Conservation (phyloP, 2,113 vertebrate genomes). For the Acanthisitta chloris region DNA sequence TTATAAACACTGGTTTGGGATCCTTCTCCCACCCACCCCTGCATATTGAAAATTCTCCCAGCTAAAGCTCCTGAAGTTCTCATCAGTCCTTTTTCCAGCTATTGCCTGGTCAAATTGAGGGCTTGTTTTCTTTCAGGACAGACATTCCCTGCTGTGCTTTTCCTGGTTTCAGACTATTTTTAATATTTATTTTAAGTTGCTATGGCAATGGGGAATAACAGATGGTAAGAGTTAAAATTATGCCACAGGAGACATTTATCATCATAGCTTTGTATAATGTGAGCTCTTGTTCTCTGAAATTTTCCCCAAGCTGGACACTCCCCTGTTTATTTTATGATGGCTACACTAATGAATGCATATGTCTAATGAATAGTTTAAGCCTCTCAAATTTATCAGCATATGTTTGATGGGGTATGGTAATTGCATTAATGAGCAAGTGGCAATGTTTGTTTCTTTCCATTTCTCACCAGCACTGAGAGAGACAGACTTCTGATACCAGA, state of each 20-base stretch:
- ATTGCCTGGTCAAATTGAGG: slow-evolving; percentile 25
- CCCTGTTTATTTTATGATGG: slow-evolving; percentile 68
- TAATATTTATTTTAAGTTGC: slow-evolving; percentile 76
- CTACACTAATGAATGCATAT: slow-evolving; percentile 38
- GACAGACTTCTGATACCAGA: not conserved
- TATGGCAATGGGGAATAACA: slow-evolving; percentile 64
- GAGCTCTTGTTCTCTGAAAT: slow-evolving; percentile 64
- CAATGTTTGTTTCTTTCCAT: not conserved
- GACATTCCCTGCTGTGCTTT: slow-evolving; percentile 72
- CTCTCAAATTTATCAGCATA: not conserved
- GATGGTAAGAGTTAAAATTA: slow-evolving; percentile 73
- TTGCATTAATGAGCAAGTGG: slow-evolving; percentile 8
- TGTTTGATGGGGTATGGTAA: not conserved
- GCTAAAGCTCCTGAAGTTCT: not conserved
- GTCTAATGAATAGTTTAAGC: slow-evolving; percentile 13
- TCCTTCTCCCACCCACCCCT: not conserved
- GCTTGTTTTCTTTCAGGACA: slow-evolving; percentile 71
- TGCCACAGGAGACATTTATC: slow-evolving; percentile 75
- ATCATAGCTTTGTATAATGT: slow-evolving; percentile 59
- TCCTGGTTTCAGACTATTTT: slow-evolving; percentile 71
- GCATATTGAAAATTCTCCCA: not conserved
- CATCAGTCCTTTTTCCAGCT: slow-evolving; percentile 2
- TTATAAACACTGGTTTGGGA: not conserved
- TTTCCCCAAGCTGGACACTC: slow-evolving; percentile 18
- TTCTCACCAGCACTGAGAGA: not conserved